Percentiles rank a stretch among this genome's conserved stretches.
These are phyloP conservation scores for Acridotheres tristis DNA, from an alignment of 2,797 vertebrate species.

Conservation along the genomic window DNA sequence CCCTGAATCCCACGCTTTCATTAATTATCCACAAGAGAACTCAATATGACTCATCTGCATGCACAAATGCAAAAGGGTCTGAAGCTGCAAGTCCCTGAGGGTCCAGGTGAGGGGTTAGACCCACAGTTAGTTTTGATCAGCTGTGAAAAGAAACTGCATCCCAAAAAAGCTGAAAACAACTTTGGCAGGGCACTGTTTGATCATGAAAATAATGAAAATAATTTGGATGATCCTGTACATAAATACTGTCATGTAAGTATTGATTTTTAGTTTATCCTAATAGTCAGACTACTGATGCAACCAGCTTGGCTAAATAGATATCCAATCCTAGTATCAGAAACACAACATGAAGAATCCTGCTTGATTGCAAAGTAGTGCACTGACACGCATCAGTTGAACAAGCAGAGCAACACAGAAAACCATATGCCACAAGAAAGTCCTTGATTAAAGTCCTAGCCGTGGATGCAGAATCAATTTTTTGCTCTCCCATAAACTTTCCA, in stretches of 20 bases:
- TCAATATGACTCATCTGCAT: not conserved
- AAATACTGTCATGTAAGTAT: not conserved
- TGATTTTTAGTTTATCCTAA: not conserved
- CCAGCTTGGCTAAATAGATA: not conserved
- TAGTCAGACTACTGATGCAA: not conserved
- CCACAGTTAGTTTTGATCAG: not conserved
- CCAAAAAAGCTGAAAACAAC: not conserved
- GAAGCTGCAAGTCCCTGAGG: not conserved
- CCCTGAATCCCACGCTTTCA: not conserved
- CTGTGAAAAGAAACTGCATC: not conserved
- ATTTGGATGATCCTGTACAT: not conserved
- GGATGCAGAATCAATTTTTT: not conserved
- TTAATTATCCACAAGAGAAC: not conserved
- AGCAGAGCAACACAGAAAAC: not conserved
- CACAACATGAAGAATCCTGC: not conserved
- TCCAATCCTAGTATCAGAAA: not conserved
- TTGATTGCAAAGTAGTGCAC: not conserved
- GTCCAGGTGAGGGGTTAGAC: not conserved
- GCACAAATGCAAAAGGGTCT: not conserved
- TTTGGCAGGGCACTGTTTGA: not conserved
- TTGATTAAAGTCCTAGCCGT: constrained; percentile 13
- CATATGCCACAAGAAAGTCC: not conserved
- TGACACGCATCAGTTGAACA: not conserved
- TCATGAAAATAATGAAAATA: not conserved
- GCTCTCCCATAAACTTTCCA: constrained; percentile 10